These are phyloP conservation scores for Exocentrus adspersus DNA, from an alignment of 2,888 invertebrate genomes.

Conservation along the genomic window DNA sequence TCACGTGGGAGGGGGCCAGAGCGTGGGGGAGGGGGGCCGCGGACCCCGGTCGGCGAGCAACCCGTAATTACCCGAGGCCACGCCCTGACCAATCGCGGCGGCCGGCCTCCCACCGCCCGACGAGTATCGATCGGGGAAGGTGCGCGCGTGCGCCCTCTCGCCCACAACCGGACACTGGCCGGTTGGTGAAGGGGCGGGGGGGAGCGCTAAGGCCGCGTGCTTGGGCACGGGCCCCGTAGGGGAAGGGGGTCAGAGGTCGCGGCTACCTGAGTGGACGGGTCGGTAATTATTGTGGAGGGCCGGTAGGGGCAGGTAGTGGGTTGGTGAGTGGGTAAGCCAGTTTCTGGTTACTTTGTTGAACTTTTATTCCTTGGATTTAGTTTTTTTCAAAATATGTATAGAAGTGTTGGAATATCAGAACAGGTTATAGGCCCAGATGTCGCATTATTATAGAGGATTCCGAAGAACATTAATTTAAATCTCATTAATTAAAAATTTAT, in stretches of 20 bases:
- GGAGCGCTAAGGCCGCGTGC: slow-evolving; percentile 51
- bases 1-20: slow-evolving; percentile 53
- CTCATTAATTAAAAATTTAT: too few species aligned
- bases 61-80: slow-evolving; percentile 63
- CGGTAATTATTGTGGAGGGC: neutral
- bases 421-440: too few species aligned
- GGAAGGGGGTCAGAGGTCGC: slow-evolving; percentile 25
- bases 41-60: slow-evolving; percentile 63
- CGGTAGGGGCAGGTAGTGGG: neutral
- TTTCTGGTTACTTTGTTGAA: too few species aligned
- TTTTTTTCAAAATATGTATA: too few species aligned
- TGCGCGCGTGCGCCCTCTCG: slow-evolving; percentile 50
- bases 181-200: slow-evolving; percentile 58
- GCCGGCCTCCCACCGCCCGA: slow-evolving; percentile 50
- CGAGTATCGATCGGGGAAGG: slow-evolving; percentile 53
- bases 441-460: too few species aligned
- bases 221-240: slow-evolving; percentile 25
- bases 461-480: too few species aligned
- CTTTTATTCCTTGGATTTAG: too few species aligned
- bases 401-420: too few species aligned
- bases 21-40: slow-evolving; percentile 40
- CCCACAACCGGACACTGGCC: slow-evolving; percentile 60
- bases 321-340: neutral
- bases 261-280: slow-evolving; percentile 30
- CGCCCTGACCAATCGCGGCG: slow-evolving; percentile 62